Conservation (phyloP, 2,113 vertebrate species). For the Limnothrissa miodon region DNA sequence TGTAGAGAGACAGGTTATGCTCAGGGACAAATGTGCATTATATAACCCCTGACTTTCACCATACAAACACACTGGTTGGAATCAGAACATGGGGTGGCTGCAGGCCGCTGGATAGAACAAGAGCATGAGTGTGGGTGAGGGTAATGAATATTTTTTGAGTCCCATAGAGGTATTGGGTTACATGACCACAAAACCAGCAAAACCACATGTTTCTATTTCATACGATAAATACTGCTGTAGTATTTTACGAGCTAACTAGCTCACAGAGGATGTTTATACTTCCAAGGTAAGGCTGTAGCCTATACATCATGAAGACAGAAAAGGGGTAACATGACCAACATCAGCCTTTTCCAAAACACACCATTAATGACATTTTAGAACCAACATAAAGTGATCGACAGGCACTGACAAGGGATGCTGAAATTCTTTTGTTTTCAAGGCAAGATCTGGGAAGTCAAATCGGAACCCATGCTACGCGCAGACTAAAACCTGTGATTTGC, state of each 20-base stretch:
- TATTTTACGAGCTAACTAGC: not conserved
- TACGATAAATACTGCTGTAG: not conserved
- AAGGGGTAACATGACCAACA: not conserved
- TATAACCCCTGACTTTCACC: constrained; percentile 29
- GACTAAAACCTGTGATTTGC: not conserved
- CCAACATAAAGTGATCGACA: not conserved
- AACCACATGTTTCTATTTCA: not conserved
- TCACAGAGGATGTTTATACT: not conserved
- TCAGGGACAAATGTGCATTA: constrained; percentile 33
- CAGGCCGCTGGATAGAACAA: constrained; percentile 21
- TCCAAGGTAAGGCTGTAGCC: not conserved
- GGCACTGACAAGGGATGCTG: not conserved
- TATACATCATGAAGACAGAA: not conserved
- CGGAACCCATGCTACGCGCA: not conserved
- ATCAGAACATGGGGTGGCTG: not conserved
- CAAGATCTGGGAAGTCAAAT: not conserved
- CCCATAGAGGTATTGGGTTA: not conserved
- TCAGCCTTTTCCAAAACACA: not conserved
- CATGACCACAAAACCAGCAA: not conserved
- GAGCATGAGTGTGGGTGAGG: not conserved
- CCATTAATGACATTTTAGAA: not conserved
- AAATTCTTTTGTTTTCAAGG: not conserved
- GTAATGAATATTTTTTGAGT: not conserved
- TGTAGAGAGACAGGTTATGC: constrained; percentile 8
- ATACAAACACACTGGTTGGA: not conserved